phyloP scores from a whole-genome alignment of 2,797 vertebrate genomes.

The Myripristis murdjan region DNA sequence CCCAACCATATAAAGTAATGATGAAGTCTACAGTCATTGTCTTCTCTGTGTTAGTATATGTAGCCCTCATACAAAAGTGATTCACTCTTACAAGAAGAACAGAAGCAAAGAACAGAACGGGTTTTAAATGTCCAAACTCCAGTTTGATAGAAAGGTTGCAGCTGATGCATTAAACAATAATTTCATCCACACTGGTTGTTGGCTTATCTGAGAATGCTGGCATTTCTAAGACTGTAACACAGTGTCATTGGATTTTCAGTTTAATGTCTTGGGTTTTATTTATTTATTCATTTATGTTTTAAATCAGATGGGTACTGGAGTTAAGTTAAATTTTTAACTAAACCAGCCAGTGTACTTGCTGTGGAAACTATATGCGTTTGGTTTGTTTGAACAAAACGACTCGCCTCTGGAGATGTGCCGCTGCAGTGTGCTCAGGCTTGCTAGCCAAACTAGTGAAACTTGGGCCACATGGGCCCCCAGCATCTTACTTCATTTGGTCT shows the following conservation, averaged over 20 bases:
- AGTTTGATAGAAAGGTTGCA: not conserved
- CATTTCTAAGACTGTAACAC: not conserved
- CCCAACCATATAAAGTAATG: no score
- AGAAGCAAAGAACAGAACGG: not conserved
- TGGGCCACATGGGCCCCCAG: not conserved
- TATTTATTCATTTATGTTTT: no score
- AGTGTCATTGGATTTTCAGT: no score
- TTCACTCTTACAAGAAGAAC: no score
- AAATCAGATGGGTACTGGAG: not conserved
- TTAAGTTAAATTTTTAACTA: not conserved
- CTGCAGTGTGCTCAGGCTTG: no score
- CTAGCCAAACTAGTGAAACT: not conserved
- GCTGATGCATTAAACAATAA: not conserved
- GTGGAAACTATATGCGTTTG: not conserved
- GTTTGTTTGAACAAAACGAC: conserved; percentile 14
- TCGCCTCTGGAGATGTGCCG: not conserved
- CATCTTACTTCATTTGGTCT: not conserved
- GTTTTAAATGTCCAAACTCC: not conserved
- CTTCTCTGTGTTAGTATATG: no score
- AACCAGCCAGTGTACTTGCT: no score
- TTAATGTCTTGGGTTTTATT: no score
- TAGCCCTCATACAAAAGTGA: no score
- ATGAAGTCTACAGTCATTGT: no score
- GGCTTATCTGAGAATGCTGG: not conserved
- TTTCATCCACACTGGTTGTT: not conserved